Evolutionary conservation across 1,140 invertebrate genomes (phyloP), one percentile per base, ranked within the genome.

Genomic region (Choristoneura fumiferana): DNA sequence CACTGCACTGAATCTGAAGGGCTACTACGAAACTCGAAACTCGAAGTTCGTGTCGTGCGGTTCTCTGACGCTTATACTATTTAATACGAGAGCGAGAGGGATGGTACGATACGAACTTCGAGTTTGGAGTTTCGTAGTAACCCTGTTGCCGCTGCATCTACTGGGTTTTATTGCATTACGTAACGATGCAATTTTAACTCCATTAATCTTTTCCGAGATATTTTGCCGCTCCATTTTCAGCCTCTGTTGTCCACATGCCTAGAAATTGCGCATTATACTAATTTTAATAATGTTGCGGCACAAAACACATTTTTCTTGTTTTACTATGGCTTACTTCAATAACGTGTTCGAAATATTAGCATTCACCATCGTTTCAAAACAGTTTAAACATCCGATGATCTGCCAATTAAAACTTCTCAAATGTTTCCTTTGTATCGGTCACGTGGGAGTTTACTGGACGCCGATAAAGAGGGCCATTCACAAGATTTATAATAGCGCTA

Each of bases 171-270:
- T 84, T 84, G 76, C 80, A 78, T 73, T 57, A 62, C 74, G 68
- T 71, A 70, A 73, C 76, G 63, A 80, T 83, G 81, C 76, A 84
- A 85, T 85, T 87, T 81, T 78, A 77, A 74, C 71, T 71, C 81
- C 80, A 84, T 87, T 87, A 84, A 87, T 86, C 81, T 84, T 82
- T 77, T 70, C 67, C 57, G 65, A 66, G 69, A 69, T 77, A 74
- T 80, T 77, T 79, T 72, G 69, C 67, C 73, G 69, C 64, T 81
- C 58, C 63, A 69, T 58, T 80, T 64, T 10, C 53, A 36, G 33
- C 53, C 10, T 35, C 33, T 54, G 53, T 15, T 36, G 13, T 54
- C 14, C 53, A 17, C 43, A 17, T 6, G 22, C 43, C 43, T 49
- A 49, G 22, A 49, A 49, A 22, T 49, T 6, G 17, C 6, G n/a